Base-by-base conservation (phyloP, 2,888 invertebrate genomes). In the Ceratothoa steindachneri region DNA sequence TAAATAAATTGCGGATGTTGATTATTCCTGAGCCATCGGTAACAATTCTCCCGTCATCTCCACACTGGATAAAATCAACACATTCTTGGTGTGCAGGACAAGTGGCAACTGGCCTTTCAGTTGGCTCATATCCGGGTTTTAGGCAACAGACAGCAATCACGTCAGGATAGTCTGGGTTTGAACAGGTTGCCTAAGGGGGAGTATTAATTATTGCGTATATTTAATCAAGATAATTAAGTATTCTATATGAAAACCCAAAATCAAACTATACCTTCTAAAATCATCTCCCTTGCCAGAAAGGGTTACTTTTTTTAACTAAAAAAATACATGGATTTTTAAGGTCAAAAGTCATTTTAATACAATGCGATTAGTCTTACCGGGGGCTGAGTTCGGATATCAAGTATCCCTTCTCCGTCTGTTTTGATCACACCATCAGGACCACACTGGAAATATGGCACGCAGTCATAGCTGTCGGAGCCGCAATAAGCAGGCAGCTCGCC, bases 401-500 rank as follows among this genome's bases (percentile, higher is more conserved):
- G 22, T 28, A 66, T 55, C n/a, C 73, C 74, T 9, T 69, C 9
- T 15, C 75, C 74, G 51, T 70, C 77, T 5, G 73, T 72, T 53
- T 66, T 68, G 55, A 73, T 28, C 9, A 19, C 41, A 12, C 77
- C 73, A 19, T 71, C 67, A 12, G 9, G 22, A 27, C 1, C 53
- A 67, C 80, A 77, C 41, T 69, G 71, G 0, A 31, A 28, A 19
- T 30, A 30, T 1, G 65, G 28, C 60, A 72, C 70, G 22, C 77
- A 75, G 41, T 53, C 67, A 15, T 67, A 67, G 27, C 31, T 30
- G 1, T 41, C 65, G 19, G 66, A 31, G 30, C 80, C 27, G 7
- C 27, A 24, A n/a, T n/a, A n/a, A n/a, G n/a, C n/a, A n/a, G n/a
- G n/a, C n/a, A n/a, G n/a, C n/a, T n/a, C n/a, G n/a, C n/a, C n/a